These are phyloP conservation scores for Oncorhynchus masou DNA, from an alignment of 2,113 vertebrate species.

Conservation along the genomic window DNA sequence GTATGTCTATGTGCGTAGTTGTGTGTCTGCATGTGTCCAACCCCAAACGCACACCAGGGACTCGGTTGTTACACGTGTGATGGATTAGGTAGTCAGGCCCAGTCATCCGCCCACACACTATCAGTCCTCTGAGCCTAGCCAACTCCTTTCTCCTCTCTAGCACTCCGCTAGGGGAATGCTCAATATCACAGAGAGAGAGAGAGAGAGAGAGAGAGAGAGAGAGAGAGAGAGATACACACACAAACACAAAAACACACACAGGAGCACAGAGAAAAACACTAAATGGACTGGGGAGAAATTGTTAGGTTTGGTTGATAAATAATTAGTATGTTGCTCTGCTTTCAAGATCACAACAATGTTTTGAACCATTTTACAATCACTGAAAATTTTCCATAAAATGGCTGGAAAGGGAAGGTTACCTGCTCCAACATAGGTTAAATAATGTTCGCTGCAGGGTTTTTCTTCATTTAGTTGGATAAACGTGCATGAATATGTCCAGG, in stretches of 20 bases:
- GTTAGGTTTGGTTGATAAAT: neutral
- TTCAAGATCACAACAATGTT: neutral
- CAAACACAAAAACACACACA: neutral
- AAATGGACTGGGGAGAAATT: neutral
- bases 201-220: neutral
- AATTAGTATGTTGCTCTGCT: neutral
- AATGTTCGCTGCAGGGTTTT: too few relatives aligned
- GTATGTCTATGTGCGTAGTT: neutral
- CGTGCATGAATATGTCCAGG: too few relatives aligned
- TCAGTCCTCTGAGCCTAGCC: conserved; percentile 36
- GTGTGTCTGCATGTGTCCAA: conserved; percentile 24
- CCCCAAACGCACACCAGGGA: conserved; percentile 17
- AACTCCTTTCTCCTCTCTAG: conserved; percentile 14
- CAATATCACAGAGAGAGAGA: too few relatives aligned
- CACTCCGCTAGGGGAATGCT: neutral
- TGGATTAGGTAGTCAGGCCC: conserved; percentile 49
- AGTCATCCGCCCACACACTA: conserved; percentile 52
- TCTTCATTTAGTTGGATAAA: too few relatives aligned
- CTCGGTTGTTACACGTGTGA: conserved; percentile 49
- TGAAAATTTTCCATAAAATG: neutral
- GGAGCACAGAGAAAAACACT: neutral
- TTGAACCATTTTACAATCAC: neutral
- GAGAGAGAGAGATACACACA: neutral
- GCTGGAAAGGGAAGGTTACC: neutral
- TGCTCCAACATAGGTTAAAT: too few relatives aligned